phyloP scores from a whole-genome alignment of 1,140 invertebrate genomes.

The Euura lappo region DNA sequence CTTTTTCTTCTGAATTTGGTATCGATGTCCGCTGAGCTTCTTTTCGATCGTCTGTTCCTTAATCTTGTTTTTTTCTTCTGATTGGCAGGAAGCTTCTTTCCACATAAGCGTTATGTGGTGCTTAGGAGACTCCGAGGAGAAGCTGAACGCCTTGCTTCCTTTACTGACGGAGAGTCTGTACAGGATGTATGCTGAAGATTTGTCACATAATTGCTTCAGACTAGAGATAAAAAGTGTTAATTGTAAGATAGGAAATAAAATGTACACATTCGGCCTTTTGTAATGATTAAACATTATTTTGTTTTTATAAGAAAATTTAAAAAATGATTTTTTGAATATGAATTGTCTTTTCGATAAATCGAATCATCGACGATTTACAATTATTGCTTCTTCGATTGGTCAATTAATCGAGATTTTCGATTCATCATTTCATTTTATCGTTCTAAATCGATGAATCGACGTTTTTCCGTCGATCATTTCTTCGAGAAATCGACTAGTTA shows the following conservation, averaged over 20 bases:
- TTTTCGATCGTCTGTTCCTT: not conserved
- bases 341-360: not conserved
- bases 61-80: constrained; percentile 25
- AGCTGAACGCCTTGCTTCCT: constrained; percentile 55
- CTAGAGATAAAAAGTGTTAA: constrained; percentile 45
- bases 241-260: constrained; percentile 60
- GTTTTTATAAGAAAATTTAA: constrained; percentile 10
- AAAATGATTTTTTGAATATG: not conserved
- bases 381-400: not conserved
- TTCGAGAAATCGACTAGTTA: too few species aligned
- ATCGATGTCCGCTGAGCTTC: too few species aligned
- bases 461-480: too few species aligned
- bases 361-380: not conserved
- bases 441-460: not conserved
- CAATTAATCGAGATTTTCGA: not conserved
- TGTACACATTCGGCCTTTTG: constrained; percentile 46
- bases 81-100: constrained; percentile 72
- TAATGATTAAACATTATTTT: constrained; percentile 24
- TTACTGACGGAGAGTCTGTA: constrained; percentile 52
- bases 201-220: constrained; percentile 33
- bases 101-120: constrained; percentile 74
- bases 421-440: not conserved
- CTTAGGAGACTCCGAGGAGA: constrained; percentile 64
- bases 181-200: constrained; percentile 46
- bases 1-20: constrained; percentile 27